Conservation (phyloP, 2,113 vertebrate species). For the human region GRCh38 chr11:30350001-30350500, state of each 20-base stretch:
- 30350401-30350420: neutral
- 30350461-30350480: neutral
- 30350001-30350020: neutral
- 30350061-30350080: neutral
- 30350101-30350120: fast-evolving
- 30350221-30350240: neutral
- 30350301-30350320: neutral
- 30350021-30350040: neutral
- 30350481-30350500: neutral
- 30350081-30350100: too few relatives aligned
- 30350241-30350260: neutral
- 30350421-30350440: neutral
- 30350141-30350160: neutral
- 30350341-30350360: neutral
- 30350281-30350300: neutral
- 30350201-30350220: neutral
- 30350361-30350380: neutral
- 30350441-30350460: neutral
- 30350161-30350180: neutral
- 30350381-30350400: neutral
- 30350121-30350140: neutral
- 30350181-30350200: neutral
- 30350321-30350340: neutral
- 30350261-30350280: neutral
- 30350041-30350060: neutral